Base-by-base conservation (phyloP, 2,113 vertebrate genomes). In the Psilopsiagon aymara region DNA sequence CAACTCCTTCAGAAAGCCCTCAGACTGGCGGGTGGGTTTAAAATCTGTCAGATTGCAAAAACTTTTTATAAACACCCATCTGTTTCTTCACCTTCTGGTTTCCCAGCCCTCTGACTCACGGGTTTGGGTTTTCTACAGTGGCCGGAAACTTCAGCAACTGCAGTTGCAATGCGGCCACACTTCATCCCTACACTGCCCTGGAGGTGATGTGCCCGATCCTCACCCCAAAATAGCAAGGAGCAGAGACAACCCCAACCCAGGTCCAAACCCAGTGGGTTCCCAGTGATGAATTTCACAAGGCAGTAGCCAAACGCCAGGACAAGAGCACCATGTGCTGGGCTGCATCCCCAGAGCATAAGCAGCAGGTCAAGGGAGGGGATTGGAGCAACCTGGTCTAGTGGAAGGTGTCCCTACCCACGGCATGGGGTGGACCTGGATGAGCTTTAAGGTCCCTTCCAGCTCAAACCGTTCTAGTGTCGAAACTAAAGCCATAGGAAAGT, bases 81-180 rank as follows among this genome's bases (percentile, higher is more conserved):
- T 90, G 46, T 53, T 59, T 67, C 80, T 90, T 92, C 74, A 90
- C 41, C 74, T 92, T 63, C 73, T 88, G 73, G 59, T 86, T 92
- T 83, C 77, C 47, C 77, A 81, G 41, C 25, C n/a, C n/a, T 84
- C 41, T 85, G 69, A 73, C n/a, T 86, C 60, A 46, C 12, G 17
- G 29, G 10, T 37, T 44, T 64, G 53, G 14, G 24, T 69, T 88
- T 92, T 81, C 64, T 49, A 47, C 1, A 0, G 43, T 14, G 41
- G 27, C 83, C 81, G 77, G 71, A 88, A 90, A 68, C 43, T 68
- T 71, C 60, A 69, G 53, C 51, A 62, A 43, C 37, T 75, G 87
- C 1, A 1, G 46, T 15, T 60, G 63, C 0, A 1, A 39, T 24
- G 47, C 19, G 69, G 82, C 41, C 18, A 2, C 43, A 17, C 49